Evolutionary conservation across 2,888 invertebrate species (phyloP), one percentile per base, ranked within the genome.

Genomic region (Pristionchus mayeri): DNA sequence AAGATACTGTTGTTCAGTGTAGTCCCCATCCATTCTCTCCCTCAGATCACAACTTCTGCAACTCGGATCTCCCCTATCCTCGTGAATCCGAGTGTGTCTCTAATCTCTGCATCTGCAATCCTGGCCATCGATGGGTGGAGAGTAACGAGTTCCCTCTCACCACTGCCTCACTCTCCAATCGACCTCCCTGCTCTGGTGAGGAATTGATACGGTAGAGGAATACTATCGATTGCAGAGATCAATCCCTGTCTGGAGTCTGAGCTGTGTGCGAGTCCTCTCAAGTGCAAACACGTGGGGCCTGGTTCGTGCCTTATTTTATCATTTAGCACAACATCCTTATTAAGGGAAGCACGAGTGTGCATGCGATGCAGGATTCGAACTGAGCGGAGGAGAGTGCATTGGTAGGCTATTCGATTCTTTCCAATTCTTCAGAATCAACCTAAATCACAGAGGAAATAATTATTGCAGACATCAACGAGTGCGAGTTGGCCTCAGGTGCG

Each of bases 281-380:
- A 85, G 84, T 85, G 85, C 60, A 82, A 85, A 37, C 85, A 84
- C 27, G 48, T 40, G 24, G 85, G 85, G 9, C 85, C 85, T 3
- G 76, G 76, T 78, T 50, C 24, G 50, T 1, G 27, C 21, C 9
- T 24, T 78, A 18, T 50, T 11, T 2, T 30, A 27, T 63, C 7
- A 63, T 30, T 34, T 27, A n/a, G 27, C 13, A 30, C 57, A 57
- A n/a, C 37, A 75, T 6, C 11, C 30, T 67, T 57, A 21, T 34
- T 30, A 9, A 52, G 84, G 71, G 3, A 63, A 84, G 30, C 60
- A 84, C 75, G 63, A 63, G 30, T 85, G 85, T 18, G 83, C 52
- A 18, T 85, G 85, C 34, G 79, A 80, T 21, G 63, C 78, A 2
- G 85, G 85, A 13, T 85, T 85, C 37, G 85, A 85, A 6, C 30